Base-by-base conservation (phyloP, 1,140 invertebrate genomes). In the Leptinotarsa undecemlineata region DNA sequence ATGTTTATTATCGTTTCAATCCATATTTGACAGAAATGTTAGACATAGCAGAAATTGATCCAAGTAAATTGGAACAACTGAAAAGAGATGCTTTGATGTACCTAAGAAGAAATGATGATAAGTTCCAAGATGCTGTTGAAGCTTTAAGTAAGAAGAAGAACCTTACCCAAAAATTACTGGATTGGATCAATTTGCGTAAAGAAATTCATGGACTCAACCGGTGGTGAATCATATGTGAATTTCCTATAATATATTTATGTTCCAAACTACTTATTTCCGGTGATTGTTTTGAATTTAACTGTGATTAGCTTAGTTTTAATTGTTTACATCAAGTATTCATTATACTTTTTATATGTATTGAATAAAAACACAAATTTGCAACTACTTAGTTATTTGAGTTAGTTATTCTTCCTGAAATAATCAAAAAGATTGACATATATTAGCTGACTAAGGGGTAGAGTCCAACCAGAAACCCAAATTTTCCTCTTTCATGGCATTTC, bases 1-100 rank as follows among this genome's bases (percentile, higher is more conserved):
- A 91, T 23, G 88, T 90, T 26, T 98, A 98, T 85, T 98, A 91
- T 82, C 89, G 96, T 11, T 94, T 98, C 84, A 98, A 98, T 86
- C 96, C 97, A 0, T 96, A 96, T 80, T 86, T 98, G 48, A 92
- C 92, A 64, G 93, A 96, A 83, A 91, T 94, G 83, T 87, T 96
- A 48, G 87, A 89, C 3, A 92, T 98, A 86, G 94, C 95, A 81
- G 96, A 98, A 86, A 94, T 92, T 64, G 85, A 92, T 75, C 89
- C 91, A 3, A 90, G 89, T 6, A 93, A 92, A 82, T 82, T 92
- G 2, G 82, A 86, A 69, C 88, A 88, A 80, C 79, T 93, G 48
- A 87, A 92, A 76, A 85, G 87, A 61, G 92, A 93, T 85, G 91
- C 93, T 0, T 83, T 88, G 47, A 92, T 94, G 86, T 96, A 96